Conservation (phyloP, 2,797 vertebrate species). For the Gila robusta region DNA sequence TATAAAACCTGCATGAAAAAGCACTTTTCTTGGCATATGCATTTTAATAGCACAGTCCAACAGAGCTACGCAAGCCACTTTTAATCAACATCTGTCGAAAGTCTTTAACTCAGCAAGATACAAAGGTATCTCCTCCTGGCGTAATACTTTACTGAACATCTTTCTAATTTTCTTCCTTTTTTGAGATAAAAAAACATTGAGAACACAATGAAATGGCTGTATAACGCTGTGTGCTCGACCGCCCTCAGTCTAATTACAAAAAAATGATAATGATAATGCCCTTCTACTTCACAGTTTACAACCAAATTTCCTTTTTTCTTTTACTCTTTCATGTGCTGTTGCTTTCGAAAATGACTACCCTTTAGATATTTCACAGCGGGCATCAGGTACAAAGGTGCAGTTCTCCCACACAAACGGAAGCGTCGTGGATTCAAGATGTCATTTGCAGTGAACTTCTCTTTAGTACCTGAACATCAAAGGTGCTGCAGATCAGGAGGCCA, state of each 20-base stretch:
- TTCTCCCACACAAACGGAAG: slow-evolving; percentile 23
- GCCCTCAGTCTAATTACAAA: slow-evolving; percentile 28
- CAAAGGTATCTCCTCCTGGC: slow-evolving; percentile 5
- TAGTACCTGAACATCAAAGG: slow-evolving; percentile 44
- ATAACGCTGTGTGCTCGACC: background rate
- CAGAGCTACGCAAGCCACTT: background rate
- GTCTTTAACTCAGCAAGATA: slow-evolving; percentile 17
- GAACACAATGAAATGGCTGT: slow-evolving; percentile 9
- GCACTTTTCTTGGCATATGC: too few species aligned
- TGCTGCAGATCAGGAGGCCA: slow-evolving; percentile 43
- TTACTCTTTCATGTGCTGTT: slow-evolving; percentile 30
- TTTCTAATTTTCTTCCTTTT: slow-evolving; percentile 2
- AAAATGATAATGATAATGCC: slow-evolving; percentile 37
- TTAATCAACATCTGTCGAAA: slow-evolving; percentile 9
- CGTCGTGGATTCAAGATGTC: background rate
- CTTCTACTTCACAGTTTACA: slow-evolving; percentile 38
- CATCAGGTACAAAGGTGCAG: slow-evolving; percentile 21
- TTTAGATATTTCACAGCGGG: slow-evolving; percentile 29
- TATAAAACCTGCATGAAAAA: background rate
- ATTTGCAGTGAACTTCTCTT: slow-evolving; percentile 23
- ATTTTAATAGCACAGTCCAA: background rate
- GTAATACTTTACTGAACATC: background rate
- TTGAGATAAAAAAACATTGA: background rate
- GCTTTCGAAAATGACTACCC: slow-evolving; percentile 21
- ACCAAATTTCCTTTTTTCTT: slow-evolving; percentile 3